A percentile compares a stretch with the other conserved stretches of the same genome.
Conservation (phyloP, 2,113 vertebrate genomes). For the Austrofundulus limnaeus region DNA sequence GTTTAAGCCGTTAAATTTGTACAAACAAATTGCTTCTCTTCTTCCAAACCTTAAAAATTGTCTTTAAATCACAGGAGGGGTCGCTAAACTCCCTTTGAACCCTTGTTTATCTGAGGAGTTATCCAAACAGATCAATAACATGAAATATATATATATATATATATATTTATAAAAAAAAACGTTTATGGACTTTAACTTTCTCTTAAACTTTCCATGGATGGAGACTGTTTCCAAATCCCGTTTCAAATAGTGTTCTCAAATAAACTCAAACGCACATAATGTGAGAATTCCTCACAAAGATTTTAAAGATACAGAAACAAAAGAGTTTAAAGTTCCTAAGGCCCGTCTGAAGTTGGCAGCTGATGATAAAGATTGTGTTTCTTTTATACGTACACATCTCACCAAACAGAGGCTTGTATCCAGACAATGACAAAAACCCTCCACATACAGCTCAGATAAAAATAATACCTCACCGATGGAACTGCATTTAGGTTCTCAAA, state of each 20-base stretch:
- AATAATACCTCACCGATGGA: constrained; percentile 25
- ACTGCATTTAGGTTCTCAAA: too few species aligned
- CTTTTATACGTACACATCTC: constrained; percentile 50
- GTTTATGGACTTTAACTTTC: too few species aligned
- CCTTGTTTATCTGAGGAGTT: constrained; percentile 36
- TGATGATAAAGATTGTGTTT: constrained; percentile 68
- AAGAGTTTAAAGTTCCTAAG: constrained; percentile 72
- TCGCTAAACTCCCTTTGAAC: constrained; percentile 53
- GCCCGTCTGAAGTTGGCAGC: constrained; percentile 79
- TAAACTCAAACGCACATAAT: constrained; percentile 60
- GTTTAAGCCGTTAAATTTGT: constrained; percentile 40
- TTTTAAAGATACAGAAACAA: constrained; percentile 59
- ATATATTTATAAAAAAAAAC: too few species aligned
- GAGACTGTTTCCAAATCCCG: constrained; percentile 28
- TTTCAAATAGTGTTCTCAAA: constrained; percentile 48
- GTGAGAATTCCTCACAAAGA: constrained; percentile 51
- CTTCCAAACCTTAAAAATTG: not conserved
- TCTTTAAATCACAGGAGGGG: not conserved
- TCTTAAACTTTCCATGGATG: not conserved
- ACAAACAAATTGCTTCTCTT: constrained; percentile 23
- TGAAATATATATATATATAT: constrained; percentile 8
- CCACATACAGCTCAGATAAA: constrained; percentile 65
- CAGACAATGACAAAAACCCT: constrained; percentile 78
- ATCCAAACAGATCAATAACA: not conserved
- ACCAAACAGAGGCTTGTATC: constrained; percentile 63